phyloP scores from a whole-genome alignment of 2,888 invertebrate genomes.

The Aspidiotus destructor region DNA sequence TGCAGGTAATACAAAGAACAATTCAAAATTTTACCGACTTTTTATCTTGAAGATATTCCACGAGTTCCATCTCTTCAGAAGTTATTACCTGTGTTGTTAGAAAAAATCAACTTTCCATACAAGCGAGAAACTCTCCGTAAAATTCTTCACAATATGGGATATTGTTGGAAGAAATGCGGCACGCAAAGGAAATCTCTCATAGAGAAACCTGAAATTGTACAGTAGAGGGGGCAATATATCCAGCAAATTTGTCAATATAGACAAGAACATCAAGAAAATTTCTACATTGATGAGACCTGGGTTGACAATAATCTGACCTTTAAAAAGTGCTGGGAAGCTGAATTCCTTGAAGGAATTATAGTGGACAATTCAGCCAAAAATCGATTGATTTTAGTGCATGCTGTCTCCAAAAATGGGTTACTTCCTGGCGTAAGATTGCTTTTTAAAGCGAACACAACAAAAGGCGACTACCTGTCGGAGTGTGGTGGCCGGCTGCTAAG shows the following conservation, averaged over 20 bases:
- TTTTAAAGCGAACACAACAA: conserved; percentile 12
- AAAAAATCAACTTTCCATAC: too few species aligned
- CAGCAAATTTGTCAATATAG: conserved; percentile 10
- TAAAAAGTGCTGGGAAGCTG: conserved; percentile 13
- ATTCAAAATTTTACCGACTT: too few species aligned
- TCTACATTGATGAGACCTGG: conserved; percentile 15
- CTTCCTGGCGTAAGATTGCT: background rate
- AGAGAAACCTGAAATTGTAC: background rate
- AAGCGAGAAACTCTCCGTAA: too few species aligned
- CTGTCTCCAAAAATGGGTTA: conserved; percentile 4
- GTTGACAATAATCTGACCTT: conserved; percentile 15
- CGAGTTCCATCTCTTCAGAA: too few species aligned
- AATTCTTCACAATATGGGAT: too few species aligned
- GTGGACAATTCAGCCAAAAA: conserved; percentile 10
- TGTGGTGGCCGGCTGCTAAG: too few species aligned
- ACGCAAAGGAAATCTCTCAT: too few species aligned
- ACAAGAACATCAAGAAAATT: background rate
- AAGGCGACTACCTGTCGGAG: conserved; percentile 20
- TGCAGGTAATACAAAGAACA: too few species aligned
- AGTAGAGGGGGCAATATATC: background rate
- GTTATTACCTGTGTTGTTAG: too few species aligned
- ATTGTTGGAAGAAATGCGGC: too few species aligned
- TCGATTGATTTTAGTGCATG: conserved; percentile 14
- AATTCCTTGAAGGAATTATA: background rate
- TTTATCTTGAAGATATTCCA: too few species aligned